These are phyloP conservation scores for Strix aluco DNA, from an alignment of 2,113 vertebrate genomes.

Conservation along the genomic window DNA sequence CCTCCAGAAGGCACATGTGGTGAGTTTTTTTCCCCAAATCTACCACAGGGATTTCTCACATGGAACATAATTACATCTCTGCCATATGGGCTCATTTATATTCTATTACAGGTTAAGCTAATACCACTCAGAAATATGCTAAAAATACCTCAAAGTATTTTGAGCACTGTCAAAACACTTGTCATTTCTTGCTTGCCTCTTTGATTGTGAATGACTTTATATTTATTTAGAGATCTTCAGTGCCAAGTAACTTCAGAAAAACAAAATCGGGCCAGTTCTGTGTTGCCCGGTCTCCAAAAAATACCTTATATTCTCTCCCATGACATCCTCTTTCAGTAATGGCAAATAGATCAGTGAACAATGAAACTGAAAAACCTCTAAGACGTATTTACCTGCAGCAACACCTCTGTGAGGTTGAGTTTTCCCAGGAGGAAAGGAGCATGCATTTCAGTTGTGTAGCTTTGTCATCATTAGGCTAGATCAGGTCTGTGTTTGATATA, in stretches of 20 bases:
- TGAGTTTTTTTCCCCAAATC: slow-evolving; percentile 61
- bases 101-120: slow-evolving; percentile 87
- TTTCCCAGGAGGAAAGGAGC: slow-evolving; percentile 47
- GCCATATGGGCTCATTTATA: slow-evolving; percentile 86
- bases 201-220: slow-evolving; percentile 73
- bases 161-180: slow-evolving; percentile 76
- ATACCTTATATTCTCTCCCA: slow-evolving; percentile 34
- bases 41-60: slow-evolving; percentile 80
- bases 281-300: slow-evolving; percentile 41
- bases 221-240: slow-evolving; percentile 70
- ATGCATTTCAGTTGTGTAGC: slow-evolving; percentile 7
- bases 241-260: slow-evolving; percentile 56
- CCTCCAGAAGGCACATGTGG: slow-evolving; percentile 78
- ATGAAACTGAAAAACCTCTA: slow-evolving; percentile 43
- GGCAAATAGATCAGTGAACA: slow-evolving; percentile 41
- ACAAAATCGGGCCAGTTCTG: slow-evolving; percentile 6
- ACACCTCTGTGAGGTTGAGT: slow-evolving; percentile 49
- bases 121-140: slow-evolving; percentile 79
- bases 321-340: background rate
- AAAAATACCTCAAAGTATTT: slow-evolving; percentile 81
- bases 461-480: slow-evolving; percentile 49
- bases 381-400: slow-evolving; percentile 51
- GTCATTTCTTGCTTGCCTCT: slow-evolving; percentile 70
- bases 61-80: slow-evolving; percentile 81
- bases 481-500: slow-evolving; percentile 46